phyloP scores from a whole-genome alignment of 2,888 invertebrate species.

The Pocota personata region DNA sequence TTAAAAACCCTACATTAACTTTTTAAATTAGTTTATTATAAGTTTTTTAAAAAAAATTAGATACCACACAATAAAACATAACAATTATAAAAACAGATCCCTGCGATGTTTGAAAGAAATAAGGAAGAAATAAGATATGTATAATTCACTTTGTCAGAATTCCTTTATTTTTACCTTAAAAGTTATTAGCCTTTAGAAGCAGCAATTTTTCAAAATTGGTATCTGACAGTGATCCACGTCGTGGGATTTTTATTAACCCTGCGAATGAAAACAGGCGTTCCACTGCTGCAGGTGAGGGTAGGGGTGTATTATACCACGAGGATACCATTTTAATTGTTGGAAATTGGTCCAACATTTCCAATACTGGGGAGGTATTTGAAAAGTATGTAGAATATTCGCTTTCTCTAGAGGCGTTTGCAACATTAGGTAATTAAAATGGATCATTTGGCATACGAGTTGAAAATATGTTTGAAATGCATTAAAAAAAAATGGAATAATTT shows the following conservation, averaged over 20 bases:
- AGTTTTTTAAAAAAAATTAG: neutral
- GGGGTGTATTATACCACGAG: slow-evolving; percentile 35
- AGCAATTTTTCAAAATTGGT: slow-evolving; percentile 44
- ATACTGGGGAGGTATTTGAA: neutral
- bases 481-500: too few relatives aligned
- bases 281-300: slow-evolving; percentile 48
- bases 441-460: too few relatives aligned
- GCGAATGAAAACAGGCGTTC: slow-evolving; percentile 21
- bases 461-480: neutral
- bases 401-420: neutral
- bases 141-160: neutral
- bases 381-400: slow-evolving; percentile 13
- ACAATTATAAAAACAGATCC: neutral
- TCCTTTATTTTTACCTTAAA: neutral
- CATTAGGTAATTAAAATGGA: neutral
- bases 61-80: neutral
- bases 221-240: neutral
- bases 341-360: slow-evolving; percentile 30
- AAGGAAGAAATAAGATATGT: too few relatives aligned
- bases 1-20: neutral
- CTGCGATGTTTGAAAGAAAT: too few relatives aligned
- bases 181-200: slow-evolving; percentile 20
- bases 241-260: neutral
- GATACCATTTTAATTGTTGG: slow-evolving; percentile 27
- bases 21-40: neutral